Percentiles rank a stretch among this genome's conserved stretches.
Evolutionary conservation across 1,140 invertebrate genomes (phyloP).

Genomic region (Magallana ariakensis): DNA sequence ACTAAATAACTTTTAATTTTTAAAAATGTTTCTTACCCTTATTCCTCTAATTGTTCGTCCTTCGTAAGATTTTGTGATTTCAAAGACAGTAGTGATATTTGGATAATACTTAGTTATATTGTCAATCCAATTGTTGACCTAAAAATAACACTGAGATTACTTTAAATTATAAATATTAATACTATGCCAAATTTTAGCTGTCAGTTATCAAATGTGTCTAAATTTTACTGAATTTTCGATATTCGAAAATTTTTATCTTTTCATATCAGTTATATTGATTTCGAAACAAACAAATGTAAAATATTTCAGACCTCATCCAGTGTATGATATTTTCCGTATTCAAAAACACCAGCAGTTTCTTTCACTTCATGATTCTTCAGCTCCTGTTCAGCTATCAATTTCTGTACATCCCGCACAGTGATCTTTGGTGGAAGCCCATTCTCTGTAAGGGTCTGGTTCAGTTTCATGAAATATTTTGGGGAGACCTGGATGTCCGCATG

Average conservation of each 20-base stretch:
- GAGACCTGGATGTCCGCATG: conserved; percentile 20
- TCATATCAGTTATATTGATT: too few relatives aligned
- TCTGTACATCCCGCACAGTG: conserved; percentile 21
- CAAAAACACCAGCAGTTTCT: conserved; percentile 40
- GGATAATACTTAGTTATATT: conserved; percentile 42
- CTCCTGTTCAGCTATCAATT: conserved; percentile 21
- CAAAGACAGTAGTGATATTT: conserved; percentile 53
- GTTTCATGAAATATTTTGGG: neutral
- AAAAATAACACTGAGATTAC: conserved; percentile 27
- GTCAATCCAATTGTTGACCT: conserved; percentile 59
- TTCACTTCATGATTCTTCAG: neutral
- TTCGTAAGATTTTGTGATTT: conserved; percentile 63
- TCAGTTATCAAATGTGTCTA: neutral
- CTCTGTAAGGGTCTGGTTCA: conserved; percentile 4
- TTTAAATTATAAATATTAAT: too few relatives aligned
- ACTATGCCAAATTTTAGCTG: too few relatives aligned
- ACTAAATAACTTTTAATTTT: too few relatives aligned
- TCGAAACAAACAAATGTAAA: too few relatives aligned
- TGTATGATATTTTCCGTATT: conserved; percentile 59
- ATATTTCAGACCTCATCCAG: conserved; percentile 50
- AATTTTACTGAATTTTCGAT: neutral
- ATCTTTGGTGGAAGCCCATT: conserved; percentile 5
- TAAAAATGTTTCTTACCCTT: conserved; percentile 52
- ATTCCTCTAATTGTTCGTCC: conserved; percentile 58
- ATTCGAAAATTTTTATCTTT: too few relatives aligned